phyloP scores from a whole-genome alignment of 1,140 invertebrate species.

The Kradibia gibbosae region DNA sequence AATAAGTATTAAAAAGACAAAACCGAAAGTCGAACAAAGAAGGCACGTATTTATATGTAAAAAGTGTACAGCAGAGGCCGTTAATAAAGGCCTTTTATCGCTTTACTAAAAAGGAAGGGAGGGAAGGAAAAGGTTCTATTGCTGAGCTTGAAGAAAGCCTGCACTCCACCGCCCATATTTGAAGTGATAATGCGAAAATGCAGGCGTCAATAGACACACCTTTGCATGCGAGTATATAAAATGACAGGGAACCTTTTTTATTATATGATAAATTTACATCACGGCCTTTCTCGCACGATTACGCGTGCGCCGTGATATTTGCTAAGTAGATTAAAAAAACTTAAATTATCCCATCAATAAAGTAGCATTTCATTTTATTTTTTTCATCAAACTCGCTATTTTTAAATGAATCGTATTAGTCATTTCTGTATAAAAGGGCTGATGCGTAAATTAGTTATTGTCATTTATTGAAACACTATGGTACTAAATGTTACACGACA shows the following conservation, averaged over 20 bases:
- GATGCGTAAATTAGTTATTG: too few relatives aligned
- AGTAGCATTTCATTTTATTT: background rate
- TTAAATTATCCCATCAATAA: background rate
- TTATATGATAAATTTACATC: background rate
- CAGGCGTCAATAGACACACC: background rate
- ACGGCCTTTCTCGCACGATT: background rate
- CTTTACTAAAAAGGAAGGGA: constrained; percentile 34
- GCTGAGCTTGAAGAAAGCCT: background rate
- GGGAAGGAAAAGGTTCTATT: constrained; percentile 3
- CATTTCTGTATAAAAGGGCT: background rate
- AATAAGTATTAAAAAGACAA: background rate
- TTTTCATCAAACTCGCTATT: background rate
- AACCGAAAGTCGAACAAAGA: constrained; percentile 7
- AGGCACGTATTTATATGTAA: background rate
- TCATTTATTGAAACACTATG: too few relatives aligned
- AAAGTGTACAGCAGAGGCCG: background rate
- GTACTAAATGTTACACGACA: too few relatives aligned
- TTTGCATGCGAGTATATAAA: background rate
- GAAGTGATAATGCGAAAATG: constrained; percentile 19
- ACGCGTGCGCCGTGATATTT: background rate
- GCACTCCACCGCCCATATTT: background rate
- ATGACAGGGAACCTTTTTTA: constrained; percentile 11
- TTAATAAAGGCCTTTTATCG: constrained; percentile 25
- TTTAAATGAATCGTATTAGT: background rate
- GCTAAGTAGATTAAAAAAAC: background rate